Percentiles rank a stretch among this genome's conserved stretches.
phyloP scores from a whole-genome alignment of 2,888 invertebrate species.

The Andricus curvator region DNA sequence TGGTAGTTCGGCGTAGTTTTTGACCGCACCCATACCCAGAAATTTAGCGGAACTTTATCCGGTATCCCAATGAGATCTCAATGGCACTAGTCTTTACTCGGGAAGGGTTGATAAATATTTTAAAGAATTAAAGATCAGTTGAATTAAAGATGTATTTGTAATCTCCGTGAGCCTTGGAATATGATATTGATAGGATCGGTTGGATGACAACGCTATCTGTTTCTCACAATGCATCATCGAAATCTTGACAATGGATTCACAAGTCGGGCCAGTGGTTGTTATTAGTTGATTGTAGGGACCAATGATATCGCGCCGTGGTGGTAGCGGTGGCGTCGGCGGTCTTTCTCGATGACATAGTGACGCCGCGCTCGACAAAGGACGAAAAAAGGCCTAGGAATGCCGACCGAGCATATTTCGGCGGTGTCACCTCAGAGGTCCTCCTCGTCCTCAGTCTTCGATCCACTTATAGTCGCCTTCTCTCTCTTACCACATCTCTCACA shows the following conservation, averaged over 20 bases:
- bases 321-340: conserved; percentile 54
- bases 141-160: background rate
- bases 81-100: background rate
- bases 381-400: conserved; percentile 75
- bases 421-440: conserved; percentile 71
- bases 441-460: conserved; percentile 52
- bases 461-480: conserved; percentile 48
- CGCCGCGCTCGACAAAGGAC: conserved; percentile 74
- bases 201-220: conserved; percentile 30
- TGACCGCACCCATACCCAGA: too few species aligned
- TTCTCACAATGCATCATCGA: conserved; percentile 36
- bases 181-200: background rate
- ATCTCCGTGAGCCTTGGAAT: background rate
- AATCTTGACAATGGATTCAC: conserved; percentile 33
- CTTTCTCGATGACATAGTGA: conserved; percentile 70
- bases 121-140: background rate
- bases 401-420: conserved; percentile 73
- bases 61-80: too few species aligned
- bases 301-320: conserved; percentile 49
- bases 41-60: too few species aligned
- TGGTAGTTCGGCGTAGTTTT: too few species aligned
- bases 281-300: conserved; percentile 26
- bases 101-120: background rate
- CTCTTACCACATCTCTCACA: conserved; percentile 45
- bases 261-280: conserved; percentile 28